Conservation (phyloP, 2,797 vertebrate genomes). For the Fundulus diaphanus region DNA sequence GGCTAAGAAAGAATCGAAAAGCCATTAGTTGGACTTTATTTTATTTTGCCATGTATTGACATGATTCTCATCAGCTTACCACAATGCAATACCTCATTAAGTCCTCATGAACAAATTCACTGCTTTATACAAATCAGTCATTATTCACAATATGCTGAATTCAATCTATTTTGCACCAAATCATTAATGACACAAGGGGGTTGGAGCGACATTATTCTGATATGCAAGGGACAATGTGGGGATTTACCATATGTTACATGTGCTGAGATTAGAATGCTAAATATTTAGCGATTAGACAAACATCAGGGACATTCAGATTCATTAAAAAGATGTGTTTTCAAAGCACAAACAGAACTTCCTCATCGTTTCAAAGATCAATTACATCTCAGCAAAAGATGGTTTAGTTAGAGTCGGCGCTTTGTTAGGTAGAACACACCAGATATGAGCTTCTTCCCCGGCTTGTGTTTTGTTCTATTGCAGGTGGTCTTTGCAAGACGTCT, state of each 20-base stretch:
- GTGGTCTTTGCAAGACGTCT: slow-evolving; percentile 79
- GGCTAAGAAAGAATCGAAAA: slow-evolving; percentile 66
- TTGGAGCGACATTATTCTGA: slow-evolving; percentile 44
- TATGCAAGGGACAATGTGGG: slow-evolving; percentile 57
- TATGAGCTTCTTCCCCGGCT: slow-evolving; percentile 51
- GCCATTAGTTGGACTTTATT: slow-evolving; percentile 82
- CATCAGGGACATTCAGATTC: slow-evolving; percentile 47
- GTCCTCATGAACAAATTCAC: slow-evolving; percentile 84
- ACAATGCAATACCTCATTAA: slow-evolving; percentile 85
- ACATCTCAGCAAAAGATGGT: slow-evolving; percentile 50
- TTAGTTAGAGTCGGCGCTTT: slow-evolving; percentile 41
- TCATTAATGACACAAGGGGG: slow-evolving; percentile 75
- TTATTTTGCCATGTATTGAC: slow-evolving; percentile 83
- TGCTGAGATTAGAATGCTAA: slow-evolving; percentile 69
- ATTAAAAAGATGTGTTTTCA: slow-evolving; percentile 58
- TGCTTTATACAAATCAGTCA: slow-evolving; percentile 86
- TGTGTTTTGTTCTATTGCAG: slow-evolving; percentile 77
- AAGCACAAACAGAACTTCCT: slow-evolving; percentile 54
- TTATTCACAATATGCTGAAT: slow-evolving; percentile 82
- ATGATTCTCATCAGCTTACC: slow-evolving; percentile 82
- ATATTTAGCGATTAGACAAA: slow-evolving; percentile 62
- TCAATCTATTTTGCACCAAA: slow-evolving; percentile 80
- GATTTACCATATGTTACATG: slow-evolving; percentile 75
- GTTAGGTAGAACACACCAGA: slow-evolving; percentile 47
- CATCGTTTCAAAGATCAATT: slow-evolving; percentile 51